Percentiles rank a stretch among this genome's conserved stretches.
These are phyloP conservation scores for Actinostola sp. DNA, from an alignment of 92 coral and sea anemone genomes.

Conservation along the genomic window DNA sequence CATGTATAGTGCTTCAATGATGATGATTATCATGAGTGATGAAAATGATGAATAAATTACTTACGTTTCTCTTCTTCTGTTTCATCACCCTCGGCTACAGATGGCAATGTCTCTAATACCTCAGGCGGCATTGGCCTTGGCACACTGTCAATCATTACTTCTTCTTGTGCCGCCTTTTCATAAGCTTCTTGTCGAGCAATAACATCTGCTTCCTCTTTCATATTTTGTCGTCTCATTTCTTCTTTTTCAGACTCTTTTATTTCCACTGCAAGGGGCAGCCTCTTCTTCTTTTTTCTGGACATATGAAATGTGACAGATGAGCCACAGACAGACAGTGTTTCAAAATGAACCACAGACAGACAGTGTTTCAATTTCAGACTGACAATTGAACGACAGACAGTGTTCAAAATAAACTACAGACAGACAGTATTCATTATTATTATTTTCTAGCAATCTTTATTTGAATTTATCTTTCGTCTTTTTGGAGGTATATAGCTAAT, in stretches of 20 bases:
- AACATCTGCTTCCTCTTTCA: constrained; percentile 89
- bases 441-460: too few species aligned
- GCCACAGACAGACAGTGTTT: too few species aligned
- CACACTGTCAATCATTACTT: constrained; percentile 65
- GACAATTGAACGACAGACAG: too few species aligned
- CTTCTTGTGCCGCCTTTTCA: constrained; percentile 85
- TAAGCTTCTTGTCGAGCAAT: constrained; percentile 83
- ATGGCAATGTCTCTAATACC: constrained; percentile 70
- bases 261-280: constrained; percentile 57
- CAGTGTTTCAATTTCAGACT: too few species aligned
- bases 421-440: too few species aligned
- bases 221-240: constrained; percentile 51
- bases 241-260: constrained; percentile 68
- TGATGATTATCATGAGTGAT: neutral
- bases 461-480: too few species aligned
- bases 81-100: constrained; percentile 94
- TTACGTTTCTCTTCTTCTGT: constrained; percentile 52
- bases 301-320: neutral
- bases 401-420: too few species aligned
- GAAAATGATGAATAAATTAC: too few species aligned
- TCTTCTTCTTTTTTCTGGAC: constrained; percentile 72
- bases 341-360: too few species aligned
- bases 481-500: too few species aligned
- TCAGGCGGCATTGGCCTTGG: constrained; percentile 99
- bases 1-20: too few species aligned